phyloP scores from a whole-genome alignment of 2,888 invertebrate genomes.

The Chorisops tibialis region DNA sequence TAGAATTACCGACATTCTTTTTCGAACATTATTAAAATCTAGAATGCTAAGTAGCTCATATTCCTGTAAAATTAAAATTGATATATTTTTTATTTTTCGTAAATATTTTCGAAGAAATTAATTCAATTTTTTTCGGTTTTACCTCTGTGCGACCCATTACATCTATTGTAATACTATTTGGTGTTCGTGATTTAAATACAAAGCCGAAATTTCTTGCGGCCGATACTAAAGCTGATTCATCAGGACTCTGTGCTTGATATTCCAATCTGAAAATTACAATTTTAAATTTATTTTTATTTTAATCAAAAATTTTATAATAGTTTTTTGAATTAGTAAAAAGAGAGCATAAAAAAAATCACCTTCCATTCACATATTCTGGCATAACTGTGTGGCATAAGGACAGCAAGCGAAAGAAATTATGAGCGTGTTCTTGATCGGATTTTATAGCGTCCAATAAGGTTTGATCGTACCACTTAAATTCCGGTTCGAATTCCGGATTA shows the following conservation, averaged over 20 bases:
- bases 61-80: slow-evolving; percentile 56
- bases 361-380: slow-evolving; percentile 88
- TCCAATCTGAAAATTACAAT: slow-evolving; percentile 40
- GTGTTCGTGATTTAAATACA: slow-evolving; percentile 90
- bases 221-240: slow-evolving; percentile 94
- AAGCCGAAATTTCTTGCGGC: slow-evolving; percentile 99
- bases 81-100: background rate
- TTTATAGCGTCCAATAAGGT: slow-evolving; percentile 79
- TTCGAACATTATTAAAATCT: slow-evolving; percentile 98
- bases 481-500: slow-evolving; percentile 86
- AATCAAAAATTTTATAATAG: too few species aligned
- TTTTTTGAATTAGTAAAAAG: too few species aligned
- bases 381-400: slow-evolving; percentile 98
- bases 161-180: slow-evolving; percentile 89
- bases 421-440: slow-evolving; percentile 69
- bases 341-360: too few species aligned
- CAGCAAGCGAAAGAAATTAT: slow-evolving; percentile 86
- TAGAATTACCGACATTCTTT: slow-evolving; percentile 97
- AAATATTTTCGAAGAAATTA: background rate
- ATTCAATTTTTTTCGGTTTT: slow-evolving; percentile 33
- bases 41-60: slow-evolving; percentile 96
- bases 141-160: slow-evolving; percentile 76
- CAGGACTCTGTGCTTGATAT: slow-evolving; percentile 91
- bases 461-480: slow-evolving; percentile 91
- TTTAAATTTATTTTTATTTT: too few species aligned